These are phyloP conservation scores for Stegana nigrithorax DNA, from an alignment of 2,888 invertebrate species.

Conservation along the genomic window DNA sequence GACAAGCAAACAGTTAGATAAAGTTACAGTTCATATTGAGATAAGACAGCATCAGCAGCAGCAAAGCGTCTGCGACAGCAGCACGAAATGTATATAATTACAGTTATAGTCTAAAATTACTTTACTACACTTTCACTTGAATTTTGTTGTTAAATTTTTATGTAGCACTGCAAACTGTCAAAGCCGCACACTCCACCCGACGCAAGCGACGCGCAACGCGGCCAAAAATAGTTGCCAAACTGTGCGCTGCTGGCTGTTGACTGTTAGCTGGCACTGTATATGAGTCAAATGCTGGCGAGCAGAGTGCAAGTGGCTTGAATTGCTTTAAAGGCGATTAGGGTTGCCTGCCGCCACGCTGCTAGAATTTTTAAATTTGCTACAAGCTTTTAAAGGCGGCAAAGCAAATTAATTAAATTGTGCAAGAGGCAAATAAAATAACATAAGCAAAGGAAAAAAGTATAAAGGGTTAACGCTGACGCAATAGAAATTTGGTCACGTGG, in stretches of 20 bases:
- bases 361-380: background rate
- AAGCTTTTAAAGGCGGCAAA: background rate
- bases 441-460: background rate
- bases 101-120: slow-evolving; percentile 43
- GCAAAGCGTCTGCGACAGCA: slow-evolving; percentile 16
- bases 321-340: background rate
- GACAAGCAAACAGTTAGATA: slow-evolving; percentile 18
- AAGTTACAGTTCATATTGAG: slow-evolving; percentile 1
- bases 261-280: too few species aligned
- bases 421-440: background rate
- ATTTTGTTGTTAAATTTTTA: too few species aligned
- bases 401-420: slow-evolving; percentile 6
- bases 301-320: background rate
- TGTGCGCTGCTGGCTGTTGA: too few species aligned
- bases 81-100: slow-evolving; percentile 50
- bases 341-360: background rate
- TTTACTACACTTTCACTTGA: slow-evolving; percentile 56
- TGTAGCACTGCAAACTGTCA: too few species aligned
- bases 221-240: too few species aligned
- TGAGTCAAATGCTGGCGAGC: background rate
- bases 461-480: slow-evolving; percentile 38
- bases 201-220: too few species aligned
- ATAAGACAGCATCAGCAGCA: slow-evolving; percentile 2
- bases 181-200: too few species aligned
- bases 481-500: slow-evolving; percentile 58